Evolutionary conservation across 30 jellyfish, hydroid and myxozoan genomes (phyloP), one percentile per base, ranked within the genome.

Genomic region (Aurelia aurita): DNA sequence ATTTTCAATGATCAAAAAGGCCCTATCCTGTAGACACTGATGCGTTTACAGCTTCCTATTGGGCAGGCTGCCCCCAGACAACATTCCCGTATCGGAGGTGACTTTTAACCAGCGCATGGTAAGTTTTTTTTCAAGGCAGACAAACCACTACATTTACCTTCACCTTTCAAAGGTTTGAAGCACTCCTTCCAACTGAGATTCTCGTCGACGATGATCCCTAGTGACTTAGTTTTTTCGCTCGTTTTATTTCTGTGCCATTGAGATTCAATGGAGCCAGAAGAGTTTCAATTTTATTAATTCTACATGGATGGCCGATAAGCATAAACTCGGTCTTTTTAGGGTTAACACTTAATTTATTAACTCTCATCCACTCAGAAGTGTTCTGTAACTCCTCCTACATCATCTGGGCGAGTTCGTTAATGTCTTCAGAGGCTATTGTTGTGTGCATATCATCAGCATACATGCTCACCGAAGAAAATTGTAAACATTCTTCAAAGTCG

Each of bases 261-360:
- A 49, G 61, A 10, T 49, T 49, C 15, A 49, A 18, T 10, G 18
- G 61, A 12, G 12, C 12, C 15, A 49, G 61, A 49, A 18, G 61
- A 12, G 18, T 10, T 49, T 18, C 12, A 49, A 49, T 49, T 49
- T 49, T 10, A n/a, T n/a, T n/a, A n/a, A n/a, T n/a, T n/a, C n/a
- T n/a, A n/a, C n/a, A n/a, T n/a, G n/a, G n/a, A n/a, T 49, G 18
- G 61, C 61, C 61, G 61, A 49, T 49, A 49, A 49, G 61, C 61
- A 49, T 49, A 49, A 49, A 18, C 61, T 49, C 18, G 61, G 61
- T 49, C 61, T 49, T 49, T 49, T 49, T 49, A 49, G 61, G 61
- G 18, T 18, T 49, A 10, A 10, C 18, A 10, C 61, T 49, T 49
- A 49, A 10, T 10, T 49, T 49, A 49, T 49, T 49, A 18, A 49